Evolutionary conservation across 1,140 invertebrate genomes (phyloP), one percentile per base, ranked within the genome.

Genomic region (Vollenhovia emeryi): DNA sequence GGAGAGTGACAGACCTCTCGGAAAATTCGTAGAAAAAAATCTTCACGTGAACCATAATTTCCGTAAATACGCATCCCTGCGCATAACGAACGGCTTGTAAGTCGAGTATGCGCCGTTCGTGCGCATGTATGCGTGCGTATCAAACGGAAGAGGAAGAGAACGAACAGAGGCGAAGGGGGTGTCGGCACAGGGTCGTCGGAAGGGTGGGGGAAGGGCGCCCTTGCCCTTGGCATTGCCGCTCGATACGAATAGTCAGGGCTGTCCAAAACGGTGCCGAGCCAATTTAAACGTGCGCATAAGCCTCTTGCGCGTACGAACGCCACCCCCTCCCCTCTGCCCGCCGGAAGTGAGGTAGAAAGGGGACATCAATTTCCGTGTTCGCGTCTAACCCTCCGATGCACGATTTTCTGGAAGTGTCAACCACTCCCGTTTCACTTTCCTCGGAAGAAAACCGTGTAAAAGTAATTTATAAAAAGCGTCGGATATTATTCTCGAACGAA

Each of bases 171-270:
- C 86, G 87, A 84, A 76, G 90, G 57, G 78, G 82, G 80, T 80
- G 74, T 79, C 68, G 18, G 24, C 43, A 86, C 89, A 88, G 84
- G 85, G 89, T 83, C 66, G 83, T 62, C 59, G 86, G 86, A 57
- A 83, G 89, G 85, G 85, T 82, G 91, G 92, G 92, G 91, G 90
- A 91, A 92, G 93, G 92, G 87, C 94, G 94, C 94, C 94, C 94
- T 95, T 95, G 94, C 94, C 94, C 94, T 95, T 95, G 94, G 94
- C 94, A 95, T 95, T 95, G 94, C 93, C 94, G 94, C 94, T 95
- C 94, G 93, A 95, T 95, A 95, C 94, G 93, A 94, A 93, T 93
- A 92, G 89, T 88, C 92, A 94, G 94, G 93, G 93, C 90, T 95
- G 93, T 93, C 94, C 93, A 94, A 94, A 95, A 93, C 80, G 71